Conservation (phyloP, 2,888 invertebrate genomes). For the Frankliniella fusca region DNA sequence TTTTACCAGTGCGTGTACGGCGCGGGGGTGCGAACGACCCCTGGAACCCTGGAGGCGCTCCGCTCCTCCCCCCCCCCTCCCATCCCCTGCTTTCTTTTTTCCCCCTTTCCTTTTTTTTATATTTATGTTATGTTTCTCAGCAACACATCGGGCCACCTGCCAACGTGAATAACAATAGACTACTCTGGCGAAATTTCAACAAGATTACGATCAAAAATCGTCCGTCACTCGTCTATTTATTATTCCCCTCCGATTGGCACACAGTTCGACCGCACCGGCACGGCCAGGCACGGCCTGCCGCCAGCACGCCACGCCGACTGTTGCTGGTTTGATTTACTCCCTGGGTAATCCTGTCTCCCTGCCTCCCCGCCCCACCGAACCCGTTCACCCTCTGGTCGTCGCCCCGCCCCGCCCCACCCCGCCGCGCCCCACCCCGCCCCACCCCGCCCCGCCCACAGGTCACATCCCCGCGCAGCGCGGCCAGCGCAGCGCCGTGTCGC, state of each 20-base stretch:
- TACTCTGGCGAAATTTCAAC: no score
- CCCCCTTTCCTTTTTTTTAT: no score
- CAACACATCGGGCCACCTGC: no score
- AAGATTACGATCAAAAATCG: neutral
- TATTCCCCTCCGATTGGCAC: neutral
- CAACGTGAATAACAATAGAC: no score
- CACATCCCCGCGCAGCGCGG: neutral
- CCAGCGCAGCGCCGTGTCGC: neutral
- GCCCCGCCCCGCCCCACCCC: neutral
- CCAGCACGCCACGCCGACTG: neutral
- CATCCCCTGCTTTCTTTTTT: no score
- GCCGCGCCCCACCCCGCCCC: neutral
- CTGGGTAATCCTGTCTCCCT: neutral
- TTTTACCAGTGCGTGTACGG: no score
- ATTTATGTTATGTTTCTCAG: no score
- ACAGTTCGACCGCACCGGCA: neutral
- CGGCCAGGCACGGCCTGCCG: neutral
- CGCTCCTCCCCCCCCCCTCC: no score
- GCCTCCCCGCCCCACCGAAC: neutral
- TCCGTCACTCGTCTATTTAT: neutral
- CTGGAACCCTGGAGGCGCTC: no score
- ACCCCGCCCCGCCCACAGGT: neutral
- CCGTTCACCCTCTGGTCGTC: neutral
- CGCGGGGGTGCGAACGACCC: no score
- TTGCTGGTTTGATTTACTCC: slow-evolving; percentile 23